These are phyloP conservation scores for Drosophila histrio DNA, from an alignment of 2,888 invertebrate genomes.

Conservation along the genomic window DNA sequence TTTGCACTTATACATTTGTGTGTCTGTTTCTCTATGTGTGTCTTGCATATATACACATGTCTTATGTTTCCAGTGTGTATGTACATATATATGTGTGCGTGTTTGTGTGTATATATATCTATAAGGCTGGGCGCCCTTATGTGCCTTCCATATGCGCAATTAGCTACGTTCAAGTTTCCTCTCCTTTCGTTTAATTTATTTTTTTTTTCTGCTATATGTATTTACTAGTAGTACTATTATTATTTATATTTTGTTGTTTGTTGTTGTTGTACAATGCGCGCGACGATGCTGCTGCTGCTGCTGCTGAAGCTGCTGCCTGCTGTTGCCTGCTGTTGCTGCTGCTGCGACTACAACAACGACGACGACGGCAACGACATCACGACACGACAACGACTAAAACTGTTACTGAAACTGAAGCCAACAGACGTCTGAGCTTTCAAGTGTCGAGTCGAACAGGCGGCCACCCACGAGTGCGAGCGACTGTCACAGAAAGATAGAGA, in stretches of 20 bases:
- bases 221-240: constrained; percentile 3
- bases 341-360: constrained; percentile 72
- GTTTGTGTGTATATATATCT: constrained; percentile 27
- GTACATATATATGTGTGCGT: neutral
- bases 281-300: constrained; percentile 68
- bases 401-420: constrained; percentile 57
- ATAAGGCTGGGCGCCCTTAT: constrained; percentile 41
- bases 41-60: constrained; percentile 18
- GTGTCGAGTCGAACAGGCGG: constrained; percentile 45
- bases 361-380: constrained; percentile 80
- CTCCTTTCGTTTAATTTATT: neutral
- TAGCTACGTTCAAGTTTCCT: constrained; percentile 18
- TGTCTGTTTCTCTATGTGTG: constrained; percentile 19
- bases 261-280: constrained; percentile 57
- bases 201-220: constrained; percentile 1
- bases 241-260: constrained; percentile 20
- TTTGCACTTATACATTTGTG: constrained; percentile 48
- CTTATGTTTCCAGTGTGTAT: neutral
- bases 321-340: constrained; percentile 82
- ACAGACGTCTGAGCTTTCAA: constrained; percentile 45
- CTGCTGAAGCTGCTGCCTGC: constrained; percentile 78
- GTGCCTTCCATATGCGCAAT: constrained; percentile 73
- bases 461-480: constrained; percentile 25
- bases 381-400: constrained; percentile 82
- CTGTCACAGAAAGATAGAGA: neutral